Percentiles rank a stretch among this genome's conserved stretches.
Conservation (phyloP, 2,888 invertebrate genomes). For the Deilephila porcellus region DNA sequence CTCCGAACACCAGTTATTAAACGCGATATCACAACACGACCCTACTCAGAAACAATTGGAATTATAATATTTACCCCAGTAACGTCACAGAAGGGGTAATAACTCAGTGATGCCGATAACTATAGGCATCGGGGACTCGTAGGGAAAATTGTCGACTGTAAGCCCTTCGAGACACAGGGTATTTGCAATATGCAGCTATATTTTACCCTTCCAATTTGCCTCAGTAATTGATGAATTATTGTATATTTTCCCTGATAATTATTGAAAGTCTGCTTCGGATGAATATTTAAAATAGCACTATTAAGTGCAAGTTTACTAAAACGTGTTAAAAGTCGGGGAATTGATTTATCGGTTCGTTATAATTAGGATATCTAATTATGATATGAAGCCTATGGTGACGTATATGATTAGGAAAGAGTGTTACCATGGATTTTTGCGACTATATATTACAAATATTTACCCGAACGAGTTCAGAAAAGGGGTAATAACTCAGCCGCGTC, state of each 20-base stretch:
- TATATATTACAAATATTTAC: too few relatives aligned
- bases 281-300: not conserved
- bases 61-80: constrained; percentile 27
- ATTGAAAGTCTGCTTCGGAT: not conserved
- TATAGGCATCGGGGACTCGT: constrained; percentile 1
- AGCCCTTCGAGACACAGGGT: not conserved
- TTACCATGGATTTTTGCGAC: too few relatives aligned
- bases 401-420: too few relatives aligned
- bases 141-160: not conserved
- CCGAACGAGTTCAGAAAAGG: too few relatives aligned
- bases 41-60: constrained; percentile 26
- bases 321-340: too few relatives aligned
- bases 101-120: constrained; percentile 11
- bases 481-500: too few relatives aligned
- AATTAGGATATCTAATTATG: too few relatives aligned
- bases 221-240: not conserved
- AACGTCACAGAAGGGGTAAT: constrained; percentile 18
- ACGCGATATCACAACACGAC: constrained; percentile 6
- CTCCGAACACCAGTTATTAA: constrained; percentile 4
- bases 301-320: not conserved
- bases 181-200: constrained; percentile 2
- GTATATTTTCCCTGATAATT: not conserved
- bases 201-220: not conserved
- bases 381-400: too few relatives aligned
- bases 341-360: too few relatives aligned